Conservation (phyloP, 2,113 vertebrate species). For the Polypterus senegalus region DNA sequence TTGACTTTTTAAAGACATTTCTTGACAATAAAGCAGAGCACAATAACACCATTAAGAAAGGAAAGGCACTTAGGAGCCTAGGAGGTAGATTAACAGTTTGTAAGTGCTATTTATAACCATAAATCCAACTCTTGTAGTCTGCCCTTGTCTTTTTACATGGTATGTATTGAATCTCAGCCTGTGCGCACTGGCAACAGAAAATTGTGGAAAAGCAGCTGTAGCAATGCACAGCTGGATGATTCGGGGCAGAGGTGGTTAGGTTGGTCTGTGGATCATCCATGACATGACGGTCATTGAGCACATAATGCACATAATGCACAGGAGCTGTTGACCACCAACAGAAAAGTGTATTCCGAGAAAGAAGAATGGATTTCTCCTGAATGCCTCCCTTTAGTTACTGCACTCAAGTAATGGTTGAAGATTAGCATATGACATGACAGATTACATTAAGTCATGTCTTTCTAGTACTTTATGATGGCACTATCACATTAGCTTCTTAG, state of each 20-base stretch:
- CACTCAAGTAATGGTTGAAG: constrained; percentile 82
- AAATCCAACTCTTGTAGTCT: constrained; percentile 28
- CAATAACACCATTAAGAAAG: constrained; percentile 34
- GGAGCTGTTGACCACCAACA: constrained; percentile 71
- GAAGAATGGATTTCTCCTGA: constrained; percentile 70
- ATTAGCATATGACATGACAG: constrained; percentile 99
- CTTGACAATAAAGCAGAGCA: constrained; percentile 33
- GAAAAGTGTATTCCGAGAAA: constrained; percentile 68
- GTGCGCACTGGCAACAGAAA: constrained; percentile 26
- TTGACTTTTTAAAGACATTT: constrained; percentile 28
- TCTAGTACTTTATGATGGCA: constrained; percentile 77
- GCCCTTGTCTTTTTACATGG: constrained; percentile 27
- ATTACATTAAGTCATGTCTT: constrained; percentile 98
- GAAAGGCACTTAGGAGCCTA: constrained; percentile 36
- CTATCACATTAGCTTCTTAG: constrained; percentile 96
- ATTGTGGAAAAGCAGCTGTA: constrained; percentile 33
- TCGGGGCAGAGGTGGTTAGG: background rate
- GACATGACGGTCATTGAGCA: too few relatives aligned
- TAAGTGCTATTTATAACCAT: constrained; percentile 37
- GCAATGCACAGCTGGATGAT: constrained; percentile 11
- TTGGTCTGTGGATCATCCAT: background rate
- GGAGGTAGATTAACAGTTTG: constrained; percentile 40
- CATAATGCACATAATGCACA: constrained; percentile 62
- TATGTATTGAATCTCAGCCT: constrained; percentile 27
- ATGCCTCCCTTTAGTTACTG: constrained; percentile 73